Evolutionary conservation across 2,888 invertebrate genomes (phyloP).

Genomic region (Lagria hirta): DNA sequence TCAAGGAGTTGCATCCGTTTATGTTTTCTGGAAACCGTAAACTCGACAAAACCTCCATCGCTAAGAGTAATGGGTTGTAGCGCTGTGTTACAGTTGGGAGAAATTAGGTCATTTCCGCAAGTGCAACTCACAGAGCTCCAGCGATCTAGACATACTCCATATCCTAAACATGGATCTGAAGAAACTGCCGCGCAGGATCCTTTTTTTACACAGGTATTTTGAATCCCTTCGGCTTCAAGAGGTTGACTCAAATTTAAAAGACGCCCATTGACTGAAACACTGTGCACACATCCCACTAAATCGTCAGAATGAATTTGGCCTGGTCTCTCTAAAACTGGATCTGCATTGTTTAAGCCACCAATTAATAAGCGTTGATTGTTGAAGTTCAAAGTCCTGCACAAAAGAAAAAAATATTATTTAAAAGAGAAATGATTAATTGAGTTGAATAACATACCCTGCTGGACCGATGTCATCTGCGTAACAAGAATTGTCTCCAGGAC

Average conservation of each 20-base stretch:
- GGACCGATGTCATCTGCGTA: constrained; percentile 86
- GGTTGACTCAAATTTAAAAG: constrained; percentile 79
- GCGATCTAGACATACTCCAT: constrained; percentile 76
- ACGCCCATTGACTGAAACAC: constrained; percentile 84
- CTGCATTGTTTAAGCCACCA: constrained; percentile 82
- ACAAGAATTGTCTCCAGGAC: constrained; percentile 78
- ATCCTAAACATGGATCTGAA: constrained; percentile 63
- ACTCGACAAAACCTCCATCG: constrained; percentile 77
- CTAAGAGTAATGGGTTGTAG: constrained; percentile 78
- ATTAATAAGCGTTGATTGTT: constrained; percentile 84
- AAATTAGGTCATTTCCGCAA: constrained; percentile 68
- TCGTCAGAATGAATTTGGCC: constrained; percentile 92
- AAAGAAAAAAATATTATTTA: constrained; percentile 9
- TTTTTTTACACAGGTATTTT: constrained; percentile 74
- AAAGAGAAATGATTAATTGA: constrained; percentile 11
- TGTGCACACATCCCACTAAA: constrained; percentile 91
- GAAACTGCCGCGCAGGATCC: constrained; percentile 61
- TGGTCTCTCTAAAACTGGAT: constrained; percentile 83
- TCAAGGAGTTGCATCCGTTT: constrained; percentile 84
- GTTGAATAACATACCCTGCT: constrained; percentile 80
- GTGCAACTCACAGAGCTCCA: constrained; percentile 78
- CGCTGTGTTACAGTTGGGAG: constrained; percentile 78
- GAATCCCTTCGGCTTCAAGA: constrained; percentile 69
- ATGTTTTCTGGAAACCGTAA: constrained; percentile 79
- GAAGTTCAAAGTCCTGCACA: constrained; percentile 84